Percentiles rank a stretch among this genome's conserved stretches.
phyloP scores from a whole-genome alignment of 2,797 vertebrate species.

The Okamejei kenojei region DNA sequence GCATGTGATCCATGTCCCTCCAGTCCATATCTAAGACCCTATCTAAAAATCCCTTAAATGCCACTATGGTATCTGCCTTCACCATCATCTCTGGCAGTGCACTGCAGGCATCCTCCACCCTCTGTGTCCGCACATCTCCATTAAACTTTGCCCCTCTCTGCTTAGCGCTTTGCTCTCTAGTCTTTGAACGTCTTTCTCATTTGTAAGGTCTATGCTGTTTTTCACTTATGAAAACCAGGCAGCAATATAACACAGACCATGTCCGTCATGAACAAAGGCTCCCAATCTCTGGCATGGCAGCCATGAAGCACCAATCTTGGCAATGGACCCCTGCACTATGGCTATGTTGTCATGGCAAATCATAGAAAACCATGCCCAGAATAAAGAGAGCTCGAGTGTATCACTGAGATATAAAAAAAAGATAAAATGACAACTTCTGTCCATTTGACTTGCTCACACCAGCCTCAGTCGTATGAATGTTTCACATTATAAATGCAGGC shows the following conservation, averaged over 20 bases:
- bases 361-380: slow-evolving; percentile 11
- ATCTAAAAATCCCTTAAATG: too few relatives aligned
- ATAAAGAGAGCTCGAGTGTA: not conserved
- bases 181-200: too few relatives aligned
- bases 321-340: not conserved
- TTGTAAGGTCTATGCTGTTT: not conserved
- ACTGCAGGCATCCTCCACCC: too few relatives aligned
- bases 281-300: not conserved
- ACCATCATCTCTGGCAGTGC: too few relatives aligned
- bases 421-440: not conserved
- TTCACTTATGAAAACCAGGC: too few relatives aligned
- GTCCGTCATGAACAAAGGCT: not conserved
- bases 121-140: too few relatives aligned
- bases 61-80: too few relatives aligned
- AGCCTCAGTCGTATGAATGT: not conserved
- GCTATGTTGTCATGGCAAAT: not conserved
- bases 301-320: slow-evolving; percentile 9
- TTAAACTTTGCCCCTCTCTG: too few relatives aligned
- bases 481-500: slow-evolving; percentile 8
- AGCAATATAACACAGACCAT: not conserved
- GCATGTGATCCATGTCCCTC: too few relatives aligned
- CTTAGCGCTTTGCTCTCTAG: too few relatives aligned
- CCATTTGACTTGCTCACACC: not conserved
- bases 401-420: not conserved
- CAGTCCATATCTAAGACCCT: too few relatives aligned